A percentile compares a stretch with the other conserved stretches of the same genome.
Conservation (phyloP, 2,888 invertebrate species). For the Andrena praecox region DNA sequence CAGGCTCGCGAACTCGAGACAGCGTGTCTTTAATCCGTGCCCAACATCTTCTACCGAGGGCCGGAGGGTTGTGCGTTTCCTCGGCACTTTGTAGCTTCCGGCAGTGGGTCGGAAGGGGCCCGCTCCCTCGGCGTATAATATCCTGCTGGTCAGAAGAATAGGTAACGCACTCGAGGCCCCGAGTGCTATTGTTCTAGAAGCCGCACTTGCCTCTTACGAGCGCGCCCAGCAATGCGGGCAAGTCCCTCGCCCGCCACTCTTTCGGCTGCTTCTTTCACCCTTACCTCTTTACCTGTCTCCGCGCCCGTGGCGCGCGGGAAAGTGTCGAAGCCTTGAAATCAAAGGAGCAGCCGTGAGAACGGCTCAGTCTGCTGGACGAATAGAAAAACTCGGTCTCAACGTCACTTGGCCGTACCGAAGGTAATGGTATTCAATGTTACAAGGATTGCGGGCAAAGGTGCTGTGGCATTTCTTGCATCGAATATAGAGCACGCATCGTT, state of each 20-base stretch:
- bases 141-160: constrained; percentile 73
- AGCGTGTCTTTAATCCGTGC: constrained; percentile 29
- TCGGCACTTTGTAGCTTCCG: constrained; percentile 65
- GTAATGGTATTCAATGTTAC: constrained; percentile 8
- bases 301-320: constrained; percentile 9
- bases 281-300: constrained; percentile 18
- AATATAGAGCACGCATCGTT: background rate
- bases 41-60: background rate
- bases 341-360: constrained; percentile 64
- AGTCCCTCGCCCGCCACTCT: constrained; percentile 36
- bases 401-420: background rate
- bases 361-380: background rate
- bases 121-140: constrained; percentile 66
- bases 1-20: background rate
- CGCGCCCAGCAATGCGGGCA: constrained; percentile 58
- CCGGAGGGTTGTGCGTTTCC: constrained; percentile 30
- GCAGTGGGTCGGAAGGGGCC: constrained; percentile 59
- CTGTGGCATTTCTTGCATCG: background rate
- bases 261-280: constrained; percentile 37
- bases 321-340: constrained; percentile 65
- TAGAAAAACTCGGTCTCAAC: constrained; percentile 19
- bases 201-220: constrained; percentile 60
- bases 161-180: constrained; percentile 70
- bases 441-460: background rate
- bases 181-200: constrained; percentile 77